Evolutionary conservation across 2,113 vertebrate genomes (phyloP).

Genomic region (Nibea albiflora): DNA sequence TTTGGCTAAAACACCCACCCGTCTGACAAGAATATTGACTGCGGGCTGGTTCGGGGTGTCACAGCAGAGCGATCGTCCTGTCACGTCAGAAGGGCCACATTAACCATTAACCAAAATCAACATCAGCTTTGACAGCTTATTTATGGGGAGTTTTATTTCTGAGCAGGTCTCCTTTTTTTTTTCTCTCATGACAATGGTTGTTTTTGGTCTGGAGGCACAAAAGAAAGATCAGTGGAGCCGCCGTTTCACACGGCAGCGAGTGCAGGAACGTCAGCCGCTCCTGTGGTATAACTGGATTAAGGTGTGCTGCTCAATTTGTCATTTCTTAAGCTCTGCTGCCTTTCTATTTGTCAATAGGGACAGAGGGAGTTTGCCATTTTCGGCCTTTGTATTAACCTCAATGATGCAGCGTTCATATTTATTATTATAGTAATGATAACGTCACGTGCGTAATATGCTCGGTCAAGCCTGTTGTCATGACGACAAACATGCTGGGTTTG

Average conservation of each 20-base stretch:
- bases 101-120: constrained; percentile 56
- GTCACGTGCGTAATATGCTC: background rate
- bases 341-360: constrained; percentile 51
- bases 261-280: constrained; percentile 33
- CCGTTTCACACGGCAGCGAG: constrained; percentile 34
- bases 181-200: constrained; percentile 30
- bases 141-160: constrained; percentile 23
- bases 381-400: constrained; percentile 13
- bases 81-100: constrained; percentile 49
- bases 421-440: background rate
- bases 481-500: background rate
- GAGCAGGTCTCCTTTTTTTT: constrained; percentile 9
- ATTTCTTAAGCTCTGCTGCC: constrained; percentile 40
- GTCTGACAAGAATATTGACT: constrained; percentile 49
- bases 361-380: constrained; percentile 34
- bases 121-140: constrained; percentile 58
- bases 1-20: constrained; percentile 40
- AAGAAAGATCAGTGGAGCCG: constrained; percentile 41
- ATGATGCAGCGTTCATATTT: constrained; percentile 1
- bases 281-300: constrained; percentile 60
- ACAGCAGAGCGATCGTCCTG: constrained; percentile 31
- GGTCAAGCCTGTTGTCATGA: background rate
- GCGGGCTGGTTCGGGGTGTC: constrained; percentile 41
- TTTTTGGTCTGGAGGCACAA: constrained; percentile 44
- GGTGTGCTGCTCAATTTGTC: constrained; percentile 54